Evolutionary conservation across 2,888 invertebrate genomes (phyloP).

Genomic region (Xylota sylvarum): DNA sequence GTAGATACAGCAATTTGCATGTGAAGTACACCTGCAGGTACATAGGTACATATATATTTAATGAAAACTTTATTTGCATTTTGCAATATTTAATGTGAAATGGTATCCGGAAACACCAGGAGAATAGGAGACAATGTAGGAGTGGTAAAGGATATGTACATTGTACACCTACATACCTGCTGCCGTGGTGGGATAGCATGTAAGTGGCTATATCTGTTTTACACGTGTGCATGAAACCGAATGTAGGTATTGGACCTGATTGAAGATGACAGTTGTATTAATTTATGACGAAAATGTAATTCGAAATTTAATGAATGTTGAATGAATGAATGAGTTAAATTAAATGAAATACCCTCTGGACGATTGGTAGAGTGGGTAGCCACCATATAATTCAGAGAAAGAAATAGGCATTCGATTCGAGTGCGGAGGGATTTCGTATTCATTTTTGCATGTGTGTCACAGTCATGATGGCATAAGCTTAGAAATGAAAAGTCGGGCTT

Average conservation of each 20-base stretch:
- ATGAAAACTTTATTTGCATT: slow-evolving; percentile 74
- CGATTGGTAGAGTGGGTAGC: no score
- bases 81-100: slow-evolving; percentile 71
- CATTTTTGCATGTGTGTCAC: no score
- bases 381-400: no score
- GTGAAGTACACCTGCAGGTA: slow-evolving; percentile 41
- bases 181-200: neutral
- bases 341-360: no score
- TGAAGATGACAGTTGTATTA: slow-evolving; percentile 20
- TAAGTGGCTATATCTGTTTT: slow-evolving; percentile 6
- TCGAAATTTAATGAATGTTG: slow-evolving; percentile 1
- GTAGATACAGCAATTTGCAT: slow-evolving; percentile 65
- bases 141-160: neutral
- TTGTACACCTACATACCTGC: no score
- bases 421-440: no score
- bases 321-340: neutral
- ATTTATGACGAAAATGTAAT: slow-evolving; percentile 19
- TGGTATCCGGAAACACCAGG: slow-evolving; percentile 44
- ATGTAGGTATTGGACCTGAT: slow-evolving; percentile 2
- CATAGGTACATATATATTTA: slow-evolving; percentile 44
- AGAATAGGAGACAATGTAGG: slow-evolving; percentile 25
- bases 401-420: no score
- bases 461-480: no score
- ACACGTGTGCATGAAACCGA: neutral
- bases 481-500: no score